Evolutionary conservation across 2,888 invertebrate species (phyloP).

Genomic region (Phlogophora meticulosa): DNA sequence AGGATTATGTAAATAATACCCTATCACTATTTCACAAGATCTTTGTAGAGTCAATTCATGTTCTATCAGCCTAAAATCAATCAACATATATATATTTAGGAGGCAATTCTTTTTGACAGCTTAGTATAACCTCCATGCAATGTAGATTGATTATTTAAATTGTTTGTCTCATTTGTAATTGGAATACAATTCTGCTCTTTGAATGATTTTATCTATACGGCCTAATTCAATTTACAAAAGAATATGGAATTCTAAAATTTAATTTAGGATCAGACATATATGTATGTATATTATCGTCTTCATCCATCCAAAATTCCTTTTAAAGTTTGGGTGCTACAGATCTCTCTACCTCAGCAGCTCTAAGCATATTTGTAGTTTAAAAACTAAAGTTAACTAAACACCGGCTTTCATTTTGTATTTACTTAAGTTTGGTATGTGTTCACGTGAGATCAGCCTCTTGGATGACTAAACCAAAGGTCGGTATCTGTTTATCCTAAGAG

Average conservation of each 20-base stretch:
- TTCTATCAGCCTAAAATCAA: neutral
- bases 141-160: neutral
- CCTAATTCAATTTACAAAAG: slow-evolving; percentile 8
- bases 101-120: neutral
- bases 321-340: slow-evolving; percentile 1
- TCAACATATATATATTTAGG: slow-evolving; percentile 13
- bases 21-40: no score
- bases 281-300: neutral
- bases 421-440: slow-evolving; percentile 41
- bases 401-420: slow-evolving; percentile 59
- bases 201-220: neutral
- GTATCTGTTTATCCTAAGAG: slow-evolving; percentile 35
- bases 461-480: slow-evolving; percentile 15
- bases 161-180: neutral
- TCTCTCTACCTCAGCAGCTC: slow-evolving; percentile 12
- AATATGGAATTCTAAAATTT: slow-evolving; percentile 1
- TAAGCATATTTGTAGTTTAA: slow-evolving; percentile 29
- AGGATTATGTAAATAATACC: neutral
- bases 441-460: slow-evolving; percentile 30
- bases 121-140: neutral
- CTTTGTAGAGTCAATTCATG: neutral
- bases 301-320: neutral
- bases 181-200: neutral
- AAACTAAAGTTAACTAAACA: slow-evolving; percentile 39
- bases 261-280: neutral